Conservation (phyloP, 1,140 invertebrate species). For the Drosophila biarmipes region DNA sequence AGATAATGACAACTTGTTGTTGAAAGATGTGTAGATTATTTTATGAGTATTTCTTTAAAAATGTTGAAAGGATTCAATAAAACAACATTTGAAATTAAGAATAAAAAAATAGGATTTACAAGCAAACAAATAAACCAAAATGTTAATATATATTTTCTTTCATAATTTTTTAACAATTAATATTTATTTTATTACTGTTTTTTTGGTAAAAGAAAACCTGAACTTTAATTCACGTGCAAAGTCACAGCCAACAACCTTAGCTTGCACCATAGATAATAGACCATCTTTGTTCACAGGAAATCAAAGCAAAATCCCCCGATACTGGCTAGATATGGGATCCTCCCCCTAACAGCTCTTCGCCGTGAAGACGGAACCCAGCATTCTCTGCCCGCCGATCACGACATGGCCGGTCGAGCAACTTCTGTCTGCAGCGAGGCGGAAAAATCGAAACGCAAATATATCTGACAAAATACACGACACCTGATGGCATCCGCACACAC, state of each 20-base stretch:
- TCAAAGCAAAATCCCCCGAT: slow-evolving; percentile 31
- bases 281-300: slow-evolving; percentile 40
- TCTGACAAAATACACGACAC: slow-evolving; percentile 80
- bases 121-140: no score
- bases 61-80: no score
- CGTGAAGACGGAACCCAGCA: slow-evolving; percentile 19
- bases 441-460: slow-evolving; percentile 76
- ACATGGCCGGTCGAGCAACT: slow-evolving; percentile 51
- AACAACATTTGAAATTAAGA: no score
- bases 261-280: slow-evolving; percentile 15
- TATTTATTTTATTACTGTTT: no score
- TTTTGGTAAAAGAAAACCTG: not conserved
- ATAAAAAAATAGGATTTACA: no score
- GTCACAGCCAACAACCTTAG: not conserved
- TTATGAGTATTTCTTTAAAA: no score
- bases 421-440: slow-evolving; percentile 52
- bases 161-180: no score
- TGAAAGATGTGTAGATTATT: no score
- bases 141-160: no score
- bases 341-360: slow-evolving; percentile 35
- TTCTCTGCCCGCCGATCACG: slow-evolving; percentile 38
- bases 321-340: slow-evolving; percentile 30
- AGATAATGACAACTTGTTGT: not conserved
- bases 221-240: slow-evolving; percentile 11
- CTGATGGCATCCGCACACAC: slow-evolving; percentile 62